phyloP scores from a whole-genome alignment of 2,888 invertebrate species.

The Drosophila atripex region DNA sequence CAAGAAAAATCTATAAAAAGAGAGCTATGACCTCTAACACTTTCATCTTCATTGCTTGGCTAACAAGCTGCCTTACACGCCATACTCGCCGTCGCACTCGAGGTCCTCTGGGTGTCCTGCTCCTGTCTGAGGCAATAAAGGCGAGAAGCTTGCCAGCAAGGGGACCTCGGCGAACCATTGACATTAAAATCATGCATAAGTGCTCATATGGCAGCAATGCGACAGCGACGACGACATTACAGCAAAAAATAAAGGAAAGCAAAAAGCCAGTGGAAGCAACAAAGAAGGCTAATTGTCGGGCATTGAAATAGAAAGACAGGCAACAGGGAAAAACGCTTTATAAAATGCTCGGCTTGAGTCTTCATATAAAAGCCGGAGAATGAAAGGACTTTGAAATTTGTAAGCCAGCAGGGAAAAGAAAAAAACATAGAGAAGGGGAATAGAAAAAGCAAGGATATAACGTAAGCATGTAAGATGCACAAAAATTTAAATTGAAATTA shows the following conservation, averaged over 20 bases:
- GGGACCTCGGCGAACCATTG: slow-evolving; percentile 68
- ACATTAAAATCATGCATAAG: slow-evolving; percentile 82
- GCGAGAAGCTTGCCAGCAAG: slow-evolving; percentile 41
- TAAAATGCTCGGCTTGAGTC: slow-evolving; percentile 8
- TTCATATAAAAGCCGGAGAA: slow-evolving; percentile 32
- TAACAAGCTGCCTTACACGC: slow-evolving; percentile 54
- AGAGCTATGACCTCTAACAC: slow-evolving; percentile 69
- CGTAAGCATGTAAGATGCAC: neutral
- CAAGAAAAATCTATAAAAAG: slow-evolving; percentile 55
- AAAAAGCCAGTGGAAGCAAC: slow-evolving; percentile 19
- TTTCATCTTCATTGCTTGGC: slow-evolving; percentile 68
- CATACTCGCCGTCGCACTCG: slow-evolving; percentile 6
- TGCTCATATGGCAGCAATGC: slow-evolving; percentile 71
- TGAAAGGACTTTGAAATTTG: slow-evolving; percentile 38
- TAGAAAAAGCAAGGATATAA: slow-evolving; percentile 3
- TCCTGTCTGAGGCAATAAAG: slow-evolving; percentile 43
- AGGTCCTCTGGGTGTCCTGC: slow-evolving; percentile 33
- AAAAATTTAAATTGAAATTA: too few species aligned
- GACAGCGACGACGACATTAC: slow-evolving; percentile 52
- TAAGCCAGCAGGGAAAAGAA: slow-evolving; percentile 24
- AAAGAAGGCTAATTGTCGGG: slow-evolving; percentile 64
- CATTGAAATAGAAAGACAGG: slow-evolving; percentile 65
- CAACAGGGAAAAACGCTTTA: slow-evolving; percentile 20
- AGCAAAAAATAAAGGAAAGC: slow-evolving; percentile 27
- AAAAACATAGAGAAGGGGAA: neutral